Conservation (phyloP, 1,140 invertebrate genomes). For the Bombus pascuorum region DNA sequence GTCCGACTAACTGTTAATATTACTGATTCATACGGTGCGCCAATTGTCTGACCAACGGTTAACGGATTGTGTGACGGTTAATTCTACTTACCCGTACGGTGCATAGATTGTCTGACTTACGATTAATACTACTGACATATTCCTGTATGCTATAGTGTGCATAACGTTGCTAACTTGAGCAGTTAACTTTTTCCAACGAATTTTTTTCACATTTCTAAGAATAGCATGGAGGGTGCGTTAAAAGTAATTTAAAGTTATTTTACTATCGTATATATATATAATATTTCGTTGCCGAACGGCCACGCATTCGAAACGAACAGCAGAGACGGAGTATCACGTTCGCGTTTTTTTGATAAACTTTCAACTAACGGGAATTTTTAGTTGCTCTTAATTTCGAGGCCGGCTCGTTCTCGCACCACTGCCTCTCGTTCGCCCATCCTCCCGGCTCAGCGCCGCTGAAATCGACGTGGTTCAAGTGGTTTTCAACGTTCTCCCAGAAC, state of each 20-base stretch:
- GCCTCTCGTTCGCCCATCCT: constrained; percentile 28
- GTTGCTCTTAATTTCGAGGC: constrained; percentile 37
- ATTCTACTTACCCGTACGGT: neutral
- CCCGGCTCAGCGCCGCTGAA: constrained; percentile 2
- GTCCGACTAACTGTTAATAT: neutral
- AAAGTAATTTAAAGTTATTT: neutral
- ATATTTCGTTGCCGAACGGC: neutral
- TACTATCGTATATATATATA: neutral
- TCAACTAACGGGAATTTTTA: constrained; percentile 23
- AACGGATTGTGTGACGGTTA: neutral
- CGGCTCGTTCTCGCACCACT: constrained; percentile 12
- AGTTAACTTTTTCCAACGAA: too few species aligned
- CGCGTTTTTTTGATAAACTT: neutral
- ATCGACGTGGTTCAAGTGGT: constrained; percentile 38
- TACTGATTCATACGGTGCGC: neutral
- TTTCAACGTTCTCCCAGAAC: constrained; percentile 16
- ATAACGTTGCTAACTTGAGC: too few species aligned
- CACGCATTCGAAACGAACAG: neutral
- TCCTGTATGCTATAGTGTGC: too few species aligned
- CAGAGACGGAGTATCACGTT: neutral
- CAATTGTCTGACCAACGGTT: too few species aligned
- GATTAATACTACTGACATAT: neutral
- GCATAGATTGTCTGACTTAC: neutral
- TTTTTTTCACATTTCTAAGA: too few species aligned
- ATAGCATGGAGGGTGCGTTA: too few species aligned